A percentile compares a stretch with the other conserved stretches of the same genome.
These are phyloP conservation scores for Conops quadrifasciatus DNA, from an alignment of 2,888 invertebrate species.

Conservation along the genomic window DNA sequence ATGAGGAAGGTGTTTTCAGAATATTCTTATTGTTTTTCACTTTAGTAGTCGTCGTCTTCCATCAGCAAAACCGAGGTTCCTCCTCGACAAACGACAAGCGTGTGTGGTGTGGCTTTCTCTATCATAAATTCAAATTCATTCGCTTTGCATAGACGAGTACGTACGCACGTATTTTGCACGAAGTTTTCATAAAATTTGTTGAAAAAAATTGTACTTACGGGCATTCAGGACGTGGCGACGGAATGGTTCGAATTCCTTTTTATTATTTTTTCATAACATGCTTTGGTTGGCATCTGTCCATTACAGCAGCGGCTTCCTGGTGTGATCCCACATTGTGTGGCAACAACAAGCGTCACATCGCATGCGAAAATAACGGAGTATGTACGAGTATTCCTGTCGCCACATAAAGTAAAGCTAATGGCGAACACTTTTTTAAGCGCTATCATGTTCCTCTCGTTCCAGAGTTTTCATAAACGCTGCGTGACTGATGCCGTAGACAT, in stretches of 20 bases:
- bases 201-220: too few species aligned
- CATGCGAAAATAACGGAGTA: constrained; percentile 61
- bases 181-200: too few species aligned
- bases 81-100: too few species aligned
- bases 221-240: too few species aligned
- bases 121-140: too few species aligned
- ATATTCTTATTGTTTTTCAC: too few species aligned
- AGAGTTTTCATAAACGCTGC: constrained; percentile 57
- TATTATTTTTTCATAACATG: background rate
- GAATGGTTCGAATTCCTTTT: background rate
- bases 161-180: too few species aligned
- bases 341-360: constrained; percentile 53
- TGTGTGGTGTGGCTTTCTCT: too few species aligned
- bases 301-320: constrained; percentile 45
- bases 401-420: background rate
- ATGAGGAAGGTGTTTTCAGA: too few species aligned
- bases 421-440: background rate
- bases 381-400: constrained; percentile 28
- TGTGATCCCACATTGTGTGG: constrained; percentile 56
- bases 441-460: constrained; percentile 10
- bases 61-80: too few species aligned
- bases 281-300: constrained; percentile 17
- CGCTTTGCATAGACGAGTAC: too few species aligned
- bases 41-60: too few species aligned
- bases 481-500: constrained; percentile 56